Conservation (phyloP, 2,888 invertebrate species). For the Luperina nickerlii region DNA sequence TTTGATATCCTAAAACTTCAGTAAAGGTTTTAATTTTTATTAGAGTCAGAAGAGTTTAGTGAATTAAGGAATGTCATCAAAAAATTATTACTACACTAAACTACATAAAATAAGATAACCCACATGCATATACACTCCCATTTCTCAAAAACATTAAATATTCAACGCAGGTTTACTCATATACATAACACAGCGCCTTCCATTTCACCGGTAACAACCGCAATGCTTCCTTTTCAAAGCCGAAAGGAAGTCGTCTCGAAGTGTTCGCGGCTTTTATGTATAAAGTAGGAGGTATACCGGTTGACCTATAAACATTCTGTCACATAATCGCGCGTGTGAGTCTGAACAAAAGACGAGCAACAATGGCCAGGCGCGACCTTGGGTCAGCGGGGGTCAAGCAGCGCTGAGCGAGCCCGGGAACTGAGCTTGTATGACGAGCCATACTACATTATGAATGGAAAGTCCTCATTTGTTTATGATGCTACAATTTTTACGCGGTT, state of each 20-base stretch:
- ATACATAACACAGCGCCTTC: slow-evolving; percentile 32
- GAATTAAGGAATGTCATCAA: not conserved
- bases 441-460: slow-evolving; percentile 37
- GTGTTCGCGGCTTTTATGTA: slow-evolving; percentile 38
- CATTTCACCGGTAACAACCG: slow-evolving; percentile 52
- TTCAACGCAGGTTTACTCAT: slow-evolving; percentile 41
- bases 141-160: slow-evolving; percentile 47
- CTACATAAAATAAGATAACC: not conserved
- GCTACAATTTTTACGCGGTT: slow-evolving; percentile 3
- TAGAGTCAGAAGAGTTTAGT: not conserved
- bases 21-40: not conserved
- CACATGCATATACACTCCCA: slow-evolving; percentile 1
- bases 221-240: slow-evolving; percentile 57
- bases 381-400: slow-evolving; percentile 61
- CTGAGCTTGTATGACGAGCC: slow-evolving; percentile 48
- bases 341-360: slow-evolving; percentile 65
- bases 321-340: slow-evolving; percentile 58
- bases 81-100: no score
- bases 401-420: slow-evolving; percentile 56
- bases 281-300: slow-evolving; percentile 36
- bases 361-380: slow-evolving; percentile 64
- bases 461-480: slow-evolving; percentile 10
- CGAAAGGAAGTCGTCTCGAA: slow-evolving; percentile 59
- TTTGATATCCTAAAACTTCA: not conserved
- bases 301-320: slow-evolving; percentile 66